Base-by-base conservation (phyloP, 2,888 invertebrate genomes). In the Lycia hirtaria region DNA sequence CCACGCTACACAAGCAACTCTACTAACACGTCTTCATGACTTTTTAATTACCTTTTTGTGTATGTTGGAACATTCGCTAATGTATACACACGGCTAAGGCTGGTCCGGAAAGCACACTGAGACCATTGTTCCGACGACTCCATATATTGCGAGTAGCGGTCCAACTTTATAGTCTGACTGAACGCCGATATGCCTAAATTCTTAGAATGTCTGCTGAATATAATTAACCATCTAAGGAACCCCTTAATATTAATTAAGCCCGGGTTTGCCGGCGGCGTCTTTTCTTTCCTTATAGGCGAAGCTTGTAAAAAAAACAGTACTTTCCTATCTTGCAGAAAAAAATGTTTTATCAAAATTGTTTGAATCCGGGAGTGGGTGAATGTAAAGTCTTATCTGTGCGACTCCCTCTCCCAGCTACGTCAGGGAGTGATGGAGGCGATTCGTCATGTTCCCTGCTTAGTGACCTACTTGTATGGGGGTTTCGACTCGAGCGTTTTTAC, bases 81-180 rank as follows among this genome's bases (percentile, higher is more conserved):
- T 85, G 84, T 82, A 75, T 71, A 78, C n/a, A n/a, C n/a, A n/a
- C 78, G 68, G 79, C 71, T 82, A 82, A 77, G 81, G 83, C 71
- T 73, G 77, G 73, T 78, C 82, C 83, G 84, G 85, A 84, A 85
- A 77, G 78, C 73, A 86, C 79, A 85, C 80, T 80, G 80, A 72
- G 64, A 55, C 87, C 78, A 88, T 90, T 91, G 89, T 91, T 89
- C 65, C 62, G 62, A 72, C 73, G 28, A 22, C 80, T 83, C 88
- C 88, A 83, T 91, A 88, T 88, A 89, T 80, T 81, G 84, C 83
- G 71, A 73, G 73, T 85, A 89, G 89, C 90, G 88, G 90, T 78
- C 57, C 71, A 62, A 81, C 83, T 87, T 87, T 85, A 87, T 81
- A 87, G 78, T 74, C 55, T 67, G 73, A 71, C 55, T 45, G 64